Base-by-base conservation (phyloP, 2,113 vertebrate species). In the Aspiorhynchus laticeps region DNA sequence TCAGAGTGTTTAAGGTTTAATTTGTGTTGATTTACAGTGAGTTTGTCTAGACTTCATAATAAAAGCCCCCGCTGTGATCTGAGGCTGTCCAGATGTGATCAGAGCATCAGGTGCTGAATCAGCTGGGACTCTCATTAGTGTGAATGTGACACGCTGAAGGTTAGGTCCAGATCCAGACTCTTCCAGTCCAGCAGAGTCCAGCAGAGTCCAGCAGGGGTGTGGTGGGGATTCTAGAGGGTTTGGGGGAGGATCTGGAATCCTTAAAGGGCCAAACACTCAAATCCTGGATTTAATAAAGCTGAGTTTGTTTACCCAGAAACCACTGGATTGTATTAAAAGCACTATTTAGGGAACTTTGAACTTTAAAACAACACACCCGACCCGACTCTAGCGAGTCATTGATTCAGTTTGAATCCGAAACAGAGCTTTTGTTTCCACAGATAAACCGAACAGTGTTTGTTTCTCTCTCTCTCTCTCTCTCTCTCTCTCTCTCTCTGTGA, bases 11-110 rank as follows among this genome's bases (percentile, higher is more conserved):
- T 21, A 15, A 53, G 5, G 2, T 36, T n/a, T n/a, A n/a, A 4
- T 38, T 59, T 33, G 24, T 33, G 31, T 33, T n/a, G 2, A 75
- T 12, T 46, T 38, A 33, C 7, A 24, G 19, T 1, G 46, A 79
- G 77, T 77, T 69, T 28, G 79, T 83, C 84, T 71, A 71, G 79
- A 77, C 79, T 14, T 73, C 67, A 61, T 88, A 76, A 78, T 88
- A 71, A 88, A 88, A 76, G 43, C 33, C 26, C 53, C 71, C 46
- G 76, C 51, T n/a, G 3, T 36, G 26, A 56, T 12, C 61, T 53
- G 31, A 12, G 78, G 41, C 33, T 9, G 36, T n/a, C 36, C 51
- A 56, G 77, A 79, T 59, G 51, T 9, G 7, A 10, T 2, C 7
- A 31, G 46, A n/a, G 4, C 24, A 12, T 26, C 73, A 14, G 63